phyloP scores from a whole-genome alignment of 2,888 invertebrate genomes.

The Eledona agricola region DNA sequence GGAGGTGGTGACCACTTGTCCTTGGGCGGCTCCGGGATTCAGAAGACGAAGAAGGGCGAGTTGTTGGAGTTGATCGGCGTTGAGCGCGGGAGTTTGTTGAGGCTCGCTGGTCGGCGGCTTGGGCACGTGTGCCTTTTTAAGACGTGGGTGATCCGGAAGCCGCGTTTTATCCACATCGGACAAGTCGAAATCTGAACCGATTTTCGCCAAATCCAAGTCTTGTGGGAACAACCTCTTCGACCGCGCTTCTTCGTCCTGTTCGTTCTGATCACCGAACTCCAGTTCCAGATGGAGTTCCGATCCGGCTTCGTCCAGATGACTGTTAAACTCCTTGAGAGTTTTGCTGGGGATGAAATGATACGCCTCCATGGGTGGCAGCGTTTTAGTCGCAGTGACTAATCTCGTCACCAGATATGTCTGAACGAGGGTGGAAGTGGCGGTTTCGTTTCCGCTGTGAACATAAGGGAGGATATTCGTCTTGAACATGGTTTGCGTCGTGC shows the following conservation, averaged over 20 bases:
- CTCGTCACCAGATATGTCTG: conserved; percentile 90
- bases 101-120: conserved; percentile 50
- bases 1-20: conserved; percentile 80
- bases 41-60: conserved; percentile 76
- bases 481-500: conserved; percentile 86
- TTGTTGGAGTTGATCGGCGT: conserved; percentile 79
- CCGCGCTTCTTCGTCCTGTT: conserved; percentile 66
- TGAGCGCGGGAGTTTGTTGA: conserved; percentile 65
- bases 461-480: conserved; percentile 91
- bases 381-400: conserved; percentile 89
- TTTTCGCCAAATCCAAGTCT: conserved; percentile 75
- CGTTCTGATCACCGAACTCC: conserved; percentile 84
- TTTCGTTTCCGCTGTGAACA: conserved; percentile 76
- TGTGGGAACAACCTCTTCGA: conserved; percentile 67
- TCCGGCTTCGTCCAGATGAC: conserved; percentile 87
- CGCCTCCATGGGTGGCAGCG: conserved; percentile 85
- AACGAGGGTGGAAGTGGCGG: conserved; percentile 81
- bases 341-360: conserved; percentile 88
- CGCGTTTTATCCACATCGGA: conserved; percentile 74
- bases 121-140: conserved; percentile 61
- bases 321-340: conserved; percentile 88
- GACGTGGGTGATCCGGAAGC: conserved; percentile 65
- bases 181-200: conserved; percentile 77
- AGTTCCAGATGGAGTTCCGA: conserved; percentile 86
- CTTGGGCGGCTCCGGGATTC: conserved; percentile 71